These are phyloP conservation scores for Tetranychus cinnabarinus DNA, from an alignment of 1,140 invertebrate genomes.

Conservation along the genomic window DNA sequence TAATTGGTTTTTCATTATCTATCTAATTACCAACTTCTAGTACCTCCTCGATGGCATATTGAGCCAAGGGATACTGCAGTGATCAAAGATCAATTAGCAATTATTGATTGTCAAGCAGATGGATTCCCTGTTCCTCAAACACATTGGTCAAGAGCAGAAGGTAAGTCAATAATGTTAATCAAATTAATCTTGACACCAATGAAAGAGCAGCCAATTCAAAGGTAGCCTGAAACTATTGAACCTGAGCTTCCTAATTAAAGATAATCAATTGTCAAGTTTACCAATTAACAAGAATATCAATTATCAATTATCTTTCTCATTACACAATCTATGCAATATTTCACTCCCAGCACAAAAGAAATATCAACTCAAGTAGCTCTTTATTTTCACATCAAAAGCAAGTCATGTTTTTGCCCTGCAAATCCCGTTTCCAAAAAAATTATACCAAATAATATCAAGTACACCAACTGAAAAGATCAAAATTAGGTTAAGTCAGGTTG, in stretches of 20 bases:
- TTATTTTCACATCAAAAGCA: too few relatives aligned
- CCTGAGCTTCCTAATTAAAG: not conserved
- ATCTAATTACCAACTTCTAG: conserved; percentile 18
- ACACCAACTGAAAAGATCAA: too few relatives aligned
- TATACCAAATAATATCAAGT: too few relatives aligned
- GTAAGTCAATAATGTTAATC: conserved; percentile 6
- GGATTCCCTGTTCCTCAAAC: conserved; percentile 23
- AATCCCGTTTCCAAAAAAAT: too few relatives aligned
- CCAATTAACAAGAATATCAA: not conserved
- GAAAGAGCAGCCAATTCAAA: not conserved
- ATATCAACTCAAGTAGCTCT: too few relatives aligned
- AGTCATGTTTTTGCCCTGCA: too few relatives aligned
- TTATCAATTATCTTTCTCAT: too few relatives aligned
- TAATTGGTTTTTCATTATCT: not conserved
- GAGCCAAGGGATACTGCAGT: conserved; percentile 24
- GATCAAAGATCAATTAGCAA: conserved; percentile 18
- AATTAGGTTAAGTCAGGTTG: too few relatives aligned
- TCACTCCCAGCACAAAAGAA: too few relatives aligned
- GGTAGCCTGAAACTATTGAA: too few relatives aligned
- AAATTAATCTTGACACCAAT: not conserved
- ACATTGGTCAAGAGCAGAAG: conserved; percentile 22
- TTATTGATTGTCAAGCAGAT: conserved; percentile 23
- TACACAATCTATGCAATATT: too few relatives aligned
- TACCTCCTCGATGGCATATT: conserved; percentile 24
- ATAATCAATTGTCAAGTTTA: not conserved